A percentile compares a stretch with the other conserved stretches of the same genome.
Evolutionary conservation across 2,888 invertebrate genomes (phyloP).

Genomic region (Amphipoea lucens): DNA sequence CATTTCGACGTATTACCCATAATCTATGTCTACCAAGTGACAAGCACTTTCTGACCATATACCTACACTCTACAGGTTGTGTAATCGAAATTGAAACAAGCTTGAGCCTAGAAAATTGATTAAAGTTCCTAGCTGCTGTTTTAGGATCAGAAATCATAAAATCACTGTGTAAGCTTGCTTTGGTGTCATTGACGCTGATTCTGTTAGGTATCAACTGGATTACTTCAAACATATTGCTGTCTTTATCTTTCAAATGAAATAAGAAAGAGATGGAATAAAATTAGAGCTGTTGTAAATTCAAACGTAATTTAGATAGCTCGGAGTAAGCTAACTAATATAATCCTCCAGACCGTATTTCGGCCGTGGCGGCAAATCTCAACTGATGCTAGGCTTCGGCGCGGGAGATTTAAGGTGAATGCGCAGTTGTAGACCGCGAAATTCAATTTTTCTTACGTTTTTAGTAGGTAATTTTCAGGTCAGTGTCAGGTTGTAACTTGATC

Average conservation of each 20-base stretch:
- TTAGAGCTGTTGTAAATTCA: not conserved
- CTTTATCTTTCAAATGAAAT: not conserved
- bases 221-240: not conserved
- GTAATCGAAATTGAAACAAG: conserved; percentile 24
- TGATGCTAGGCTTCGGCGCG: not conserved
- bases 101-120: conserved; percentile 28
- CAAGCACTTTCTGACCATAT: conserved; percentile 48
- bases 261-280: not conserved
- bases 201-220: not conserved
- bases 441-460: no score
- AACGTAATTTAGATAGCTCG: not conserved
- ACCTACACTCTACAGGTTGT: conserved; percentile 1
- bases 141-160: conserved; percentile 36
- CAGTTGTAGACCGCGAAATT: no score
- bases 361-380: not conserved
- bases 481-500: no score
- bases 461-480: no score
- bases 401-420: no score
- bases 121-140: conserved; percentile 23
- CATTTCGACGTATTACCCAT: conserved; percentile 11
- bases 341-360: not conserved
- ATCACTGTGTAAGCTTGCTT: conserved; percentile 54
- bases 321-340: not conserved
- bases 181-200: conserved; percentile 13
- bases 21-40: conserved; percentile 29